Evolutionary conservation across 2,888 invertebrate genomes (phyloP).

Genomic region (Poecilobothrus nobilitatus): DNA sequence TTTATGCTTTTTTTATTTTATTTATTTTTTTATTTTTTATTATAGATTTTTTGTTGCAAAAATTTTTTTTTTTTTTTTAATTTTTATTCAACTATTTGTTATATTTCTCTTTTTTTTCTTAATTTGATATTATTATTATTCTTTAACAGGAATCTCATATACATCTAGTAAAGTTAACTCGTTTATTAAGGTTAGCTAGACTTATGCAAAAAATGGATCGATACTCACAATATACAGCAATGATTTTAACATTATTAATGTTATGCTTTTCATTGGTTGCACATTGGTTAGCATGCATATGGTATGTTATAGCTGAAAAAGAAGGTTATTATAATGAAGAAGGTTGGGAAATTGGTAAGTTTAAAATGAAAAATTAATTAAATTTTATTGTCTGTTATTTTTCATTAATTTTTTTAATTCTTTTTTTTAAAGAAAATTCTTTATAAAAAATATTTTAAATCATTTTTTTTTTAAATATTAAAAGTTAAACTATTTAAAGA

Average conservation of each 20-base stretch:
- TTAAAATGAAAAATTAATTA: too few relatives aligned
- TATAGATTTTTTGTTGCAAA: too few relatives aligned
- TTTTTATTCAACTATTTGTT: neutral
- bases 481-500: too few relatives aligned
- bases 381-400: too few relatives aligned
- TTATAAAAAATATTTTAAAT: too few relatives aligned
- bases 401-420: constrained; percentile 8
- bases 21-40: too few relatives aligned
- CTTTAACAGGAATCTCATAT: constrained; percentile 64
- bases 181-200: constrained; percentile 78
- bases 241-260: constrained; percentile 90
- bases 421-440: neutral
- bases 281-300: constrained; percentile 94
- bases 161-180: constrained; percentile 86
- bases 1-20: too few relatives aligned
- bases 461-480: too few relatives aligned
- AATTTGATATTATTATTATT: constrained; percentile 12
- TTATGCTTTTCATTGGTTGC: constrained; percentile 87
- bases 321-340: constrained; percentile 61
- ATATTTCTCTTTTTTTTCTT: neutral
- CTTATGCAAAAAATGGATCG: constrained; percentile 93
- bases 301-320: constrained; percentile 91
- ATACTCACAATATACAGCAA: constrained; percentile 91
- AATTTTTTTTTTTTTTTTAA: neutral
- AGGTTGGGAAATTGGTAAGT: constrained; percentile 76